Conservation (phyloP, 2,113 vertebrate genomes). For the Ameiurus melas region DNA sequence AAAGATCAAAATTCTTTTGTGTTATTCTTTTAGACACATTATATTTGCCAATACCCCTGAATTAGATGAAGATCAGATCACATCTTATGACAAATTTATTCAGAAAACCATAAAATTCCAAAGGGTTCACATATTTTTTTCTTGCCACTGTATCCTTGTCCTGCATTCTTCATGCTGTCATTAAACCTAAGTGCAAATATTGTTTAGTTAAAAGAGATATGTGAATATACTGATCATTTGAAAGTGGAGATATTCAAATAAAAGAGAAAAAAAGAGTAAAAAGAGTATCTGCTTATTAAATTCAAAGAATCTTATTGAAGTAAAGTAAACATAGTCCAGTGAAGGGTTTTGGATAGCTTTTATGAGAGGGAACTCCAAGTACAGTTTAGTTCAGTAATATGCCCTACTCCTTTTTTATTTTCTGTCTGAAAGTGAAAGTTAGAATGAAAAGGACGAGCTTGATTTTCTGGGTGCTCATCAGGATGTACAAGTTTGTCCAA, state of each 20-base stretch:
- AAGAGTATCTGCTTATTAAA: slow-evolving; percentile 79
- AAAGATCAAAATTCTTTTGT: too few species aligned
- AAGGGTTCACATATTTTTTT: too few species aligned
- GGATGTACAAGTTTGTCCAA: not conserved
- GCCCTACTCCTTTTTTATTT: not conserved
- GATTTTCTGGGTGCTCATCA: not conserved
- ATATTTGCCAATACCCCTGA: too few species aligned
- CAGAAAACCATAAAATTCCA: too few species aligned
- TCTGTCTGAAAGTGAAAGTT: not conserved
- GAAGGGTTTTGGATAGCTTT: slow-evolving; percentile 53
- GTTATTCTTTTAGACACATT: too few species aligned
- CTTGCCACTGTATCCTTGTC: not conserved
- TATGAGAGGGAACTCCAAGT: slow-evolving; percentile 59
- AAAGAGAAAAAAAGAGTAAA: not conserved
- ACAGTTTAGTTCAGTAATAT: not conserved
- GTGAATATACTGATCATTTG: slow-evolving; percentile 27
- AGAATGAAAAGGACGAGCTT: not conserved
- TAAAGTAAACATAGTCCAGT: slow-evolving; percentile 78
- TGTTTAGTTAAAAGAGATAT: not conserved
- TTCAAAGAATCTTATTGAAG: slow-evolving; percentile 86
- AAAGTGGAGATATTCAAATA: slow-evolving; percentile 30
- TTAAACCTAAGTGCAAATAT: not conserved
- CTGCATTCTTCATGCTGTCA: slow-evolving; percentile 7
- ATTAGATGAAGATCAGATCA: too few species aligned
- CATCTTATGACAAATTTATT: too few species aligned